Base-by-base conservation (phyloP, 1,140 invertebrate genomes). In the Cryptotermes secundus region DNA sequence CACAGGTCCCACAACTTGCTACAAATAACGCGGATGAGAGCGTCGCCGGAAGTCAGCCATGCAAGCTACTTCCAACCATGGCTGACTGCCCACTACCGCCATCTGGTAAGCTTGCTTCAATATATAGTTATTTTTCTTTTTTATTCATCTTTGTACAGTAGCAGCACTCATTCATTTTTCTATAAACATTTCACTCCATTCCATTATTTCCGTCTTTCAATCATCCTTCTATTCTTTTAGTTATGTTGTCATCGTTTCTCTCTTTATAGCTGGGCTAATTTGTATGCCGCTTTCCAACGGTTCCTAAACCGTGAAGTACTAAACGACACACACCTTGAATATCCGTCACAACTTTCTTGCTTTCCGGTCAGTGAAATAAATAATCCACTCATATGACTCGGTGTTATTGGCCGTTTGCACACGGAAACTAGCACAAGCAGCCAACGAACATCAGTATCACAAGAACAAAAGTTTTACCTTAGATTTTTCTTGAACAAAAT, bases 151-250 rank as follows among this genome's bases (percentile, higher is more conserved):
- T 49, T n/a, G 1, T 72, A n/a, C 59, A 72, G n/a, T 72, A 72
- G 59, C 59, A n/a, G 59, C 59, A 72, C 59, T 72, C 59, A 72
- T 72, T 72, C 59, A 72, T 72, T 72, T 72, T 31, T 72, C 59
- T 72, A 72, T 72, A 72, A 72, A 72, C 59, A 72, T 72, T 72
- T 72, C 59, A 72, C 59, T 72, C 59, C 59, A 26, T 72, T 10
- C 59, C 59, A 72, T 72, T 72, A 72, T 72, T 72, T 72, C 59
- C 59, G 59, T 72, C 59, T 72, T 72, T 72, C 59, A 72, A 72
- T 72, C 59, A 72, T n/a, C 59, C 59, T n/a, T 72, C 59, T n/a
- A 72, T 72, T 72, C 59, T 72, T 72, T 10, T 72, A n/a, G 26
- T 14, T n/a, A 72, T 72, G 59, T 14, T 72, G 59, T 72, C 59